Evolutionary conservation across 2,113 vertebrate species (phyloP).

Genomic region (Nothocercus nigrocapillus): DNA sequence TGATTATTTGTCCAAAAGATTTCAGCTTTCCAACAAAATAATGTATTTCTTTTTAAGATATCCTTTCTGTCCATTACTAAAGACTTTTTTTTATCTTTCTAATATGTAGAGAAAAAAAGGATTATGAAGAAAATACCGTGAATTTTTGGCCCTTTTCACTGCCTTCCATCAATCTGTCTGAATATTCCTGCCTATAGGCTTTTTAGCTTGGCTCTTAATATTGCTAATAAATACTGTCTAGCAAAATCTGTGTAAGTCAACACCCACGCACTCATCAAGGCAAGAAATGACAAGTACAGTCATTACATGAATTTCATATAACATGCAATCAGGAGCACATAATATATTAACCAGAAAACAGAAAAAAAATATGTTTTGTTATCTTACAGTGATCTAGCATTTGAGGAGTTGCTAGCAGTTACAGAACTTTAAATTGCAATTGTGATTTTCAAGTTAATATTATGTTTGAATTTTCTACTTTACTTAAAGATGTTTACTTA

Average conservation of each 20-base stretch:
- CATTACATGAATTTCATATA: not conserved
- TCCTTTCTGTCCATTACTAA: not conserved
- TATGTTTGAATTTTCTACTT: not conserved
- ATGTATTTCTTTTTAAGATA: not conserved
- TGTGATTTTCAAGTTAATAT: not conserved
- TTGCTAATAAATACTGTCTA: not conserved
- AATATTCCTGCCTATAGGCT: not conserved
- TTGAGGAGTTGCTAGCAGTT: not conserved
- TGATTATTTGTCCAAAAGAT: not conserved
- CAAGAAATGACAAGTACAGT: not conserved
- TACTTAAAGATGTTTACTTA: not conserved
- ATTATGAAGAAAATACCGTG: not conserved
- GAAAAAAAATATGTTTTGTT: not conserved
- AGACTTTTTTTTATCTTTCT: not conserved
- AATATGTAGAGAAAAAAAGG: not conserved
- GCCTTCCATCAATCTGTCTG: not conserved
- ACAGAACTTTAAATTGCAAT: not conserved
- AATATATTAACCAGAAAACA: not conserved
- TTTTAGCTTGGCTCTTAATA: not conserved
- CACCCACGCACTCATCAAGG: not conserved
- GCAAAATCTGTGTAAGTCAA: not conserved
- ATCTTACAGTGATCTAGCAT: not conserved
- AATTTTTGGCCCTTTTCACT: not conserved
- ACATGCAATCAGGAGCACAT: not conserved
- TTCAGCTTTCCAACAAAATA: not conserved